Percentiles rank a stretch among this genome's conserved stretches.
These are phyloP conservation scores for Papilio elwesi DNA, from an alignment of 2,888 invertebrate genomes.

Conservation along the genomic window DNA sequence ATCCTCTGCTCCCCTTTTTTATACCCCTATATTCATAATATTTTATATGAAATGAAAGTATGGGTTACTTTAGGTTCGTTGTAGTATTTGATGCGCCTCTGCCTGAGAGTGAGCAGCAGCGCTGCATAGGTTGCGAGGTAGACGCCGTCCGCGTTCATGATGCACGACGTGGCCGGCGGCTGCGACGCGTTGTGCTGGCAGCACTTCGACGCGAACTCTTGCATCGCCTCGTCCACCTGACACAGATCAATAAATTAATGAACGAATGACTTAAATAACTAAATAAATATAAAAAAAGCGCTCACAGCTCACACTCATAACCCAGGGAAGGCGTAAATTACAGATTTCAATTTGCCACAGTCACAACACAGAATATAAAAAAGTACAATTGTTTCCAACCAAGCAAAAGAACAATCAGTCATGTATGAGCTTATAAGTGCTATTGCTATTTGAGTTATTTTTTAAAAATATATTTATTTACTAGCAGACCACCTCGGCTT, in stretches of 20 bases:
- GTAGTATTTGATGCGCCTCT: conserved; percentile 91
- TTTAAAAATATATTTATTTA: too few relatives aligned
- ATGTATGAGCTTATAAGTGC: too few relatives aligned
- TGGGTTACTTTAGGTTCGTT: conserved; percentile 77
- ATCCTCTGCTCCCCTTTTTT: too few relatives aligned
- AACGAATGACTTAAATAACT: not conserved
- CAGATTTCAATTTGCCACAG: too few relatives aligned
- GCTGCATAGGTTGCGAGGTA: conserved; percentile 96
- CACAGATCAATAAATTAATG: too few relatives aligned
- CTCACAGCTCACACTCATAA: too few relatives aligned
- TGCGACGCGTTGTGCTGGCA: conserved; percentile 90
- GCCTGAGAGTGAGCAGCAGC: conserved; percentile 90
- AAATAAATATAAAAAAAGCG: not conserved
- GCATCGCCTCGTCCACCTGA: conserved; percentile 94
- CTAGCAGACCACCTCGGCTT: too few relatives aligned
- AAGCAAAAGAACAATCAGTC: too few relatives aligned
- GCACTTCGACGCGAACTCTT: conserved; percentile 95
- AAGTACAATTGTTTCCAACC: not conserved
- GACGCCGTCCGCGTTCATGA: conserved; percentile 97
- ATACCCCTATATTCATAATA: too few relatives aligned
- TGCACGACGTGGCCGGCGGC: conserved; percentile 87
- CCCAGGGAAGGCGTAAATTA: too few relatives aligned
- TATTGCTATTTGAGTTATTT: too few relatives aligned
- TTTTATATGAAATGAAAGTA: not conserved
- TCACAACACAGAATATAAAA: not conserved